Evolutionary conservation across 2,888 invertebrate genomes (phyloP), one percentile per base, ranked within the genome.

Genomic region (Aphelenchoides bicaudatus): DNA sequence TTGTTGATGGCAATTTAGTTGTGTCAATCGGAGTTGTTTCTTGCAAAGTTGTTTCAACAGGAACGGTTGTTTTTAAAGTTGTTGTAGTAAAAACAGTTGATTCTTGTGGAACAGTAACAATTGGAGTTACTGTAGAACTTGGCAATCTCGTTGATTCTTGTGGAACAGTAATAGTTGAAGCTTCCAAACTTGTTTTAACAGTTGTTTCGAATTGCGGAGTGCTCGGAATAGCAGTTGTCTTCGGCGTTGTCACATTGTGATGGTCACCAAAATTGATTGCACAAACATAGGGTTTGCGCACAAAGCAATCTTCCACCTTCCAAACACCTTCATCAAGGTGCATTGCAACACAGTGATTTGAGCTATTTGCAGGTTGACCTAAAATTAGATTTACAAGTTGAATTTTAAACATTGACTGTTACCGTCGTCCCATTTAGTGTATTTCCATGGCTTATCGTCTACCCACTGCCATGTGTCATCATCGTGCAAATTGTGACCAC

Each of bases 401-500:
- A n/a, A n/a, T n/a, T n/a, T n/a, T n/a, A n/a, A n/a, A n/a, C n/a
- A n/a, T n/a, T 19, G 10, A 25, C 23, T 21, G 21, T 43, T n/a
- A 43, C 43, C 23, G 10, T 6, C 8, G 6, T 43, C 8, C 43
- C 43, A 43, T 8, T 43, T 43, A 10, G 43, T 43, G 43, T 8
- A 43, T 25, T 19, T n/a, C 43, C 10, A 19, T 8, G 10, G 10
- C 10, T 21, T 6, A 21, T 43, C 43, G 23, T 43, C 43, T 8
- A n/a, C 23, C 43, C 43, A 43, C 6, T 43, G 10, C 16, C 10
- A 43, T 8, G 10, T 8, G 23, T 6, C 8, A 21, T 43, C 8
- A n/a, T 43, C 25, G 23, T 43, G 43, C 43, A 43, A n/a, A 43
- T 43, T 25, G 23, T 43, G 43, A n/a, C 21, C 43, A 8, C 43